Evolutionary conservation across 2,888 invertebrate species (phyloP).

Genomic region (Biston betularia): DNA sequence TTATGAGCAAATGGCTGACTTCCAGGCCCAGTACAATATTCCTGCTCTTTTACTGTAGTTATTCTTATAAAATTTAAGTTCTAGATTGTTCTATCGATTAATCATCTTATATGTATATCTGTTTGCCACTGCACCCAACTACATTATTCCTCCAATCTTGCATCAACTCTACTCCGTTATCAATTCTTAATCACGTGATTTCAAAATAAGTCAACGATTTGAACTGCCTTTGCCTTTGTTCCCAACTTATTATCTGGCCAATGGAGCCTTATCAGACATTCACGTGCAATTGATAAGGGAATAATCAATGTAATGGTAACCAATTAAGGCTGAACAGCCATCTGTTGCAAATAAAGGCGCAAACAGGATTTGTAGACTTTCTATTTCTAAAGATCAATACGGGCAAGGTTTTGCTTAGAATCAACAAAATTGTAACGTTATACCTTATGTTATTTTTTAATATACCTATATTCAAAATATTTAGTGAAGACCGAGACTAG

Average conservation of each 20-base stretch:
- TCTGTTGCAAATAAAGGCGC: neutral
- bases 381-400: slow-evolving; percentile 8
- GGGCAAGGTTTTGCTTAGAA: slow-evolving; percentile 14
- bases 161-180: neutral
- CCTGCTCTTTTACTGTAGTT: too few relatives aligned
- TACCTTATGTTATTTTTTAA: neutral
- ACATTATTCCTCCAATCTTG: slow-evolving; percentile 3
- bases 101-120: neutral
- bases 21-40: too few relatives aligned
- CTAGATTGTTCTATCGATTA: too few relatives aligned
- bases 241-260: slow-evolving; percentile 1
- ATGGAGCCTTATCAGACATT: slow-evolving; percentile 15
- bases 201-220: slow-evolving; percentile 1
- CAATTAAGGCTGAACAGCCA: neutral
- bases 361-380: slow-evolving; percentile 8
- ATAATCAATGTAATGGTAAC: slow-evolving; percentile 26
- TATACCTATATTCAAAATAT: too few relatives aligned
- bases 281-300: slow-evolving; percentile 19
- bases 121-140: neutral
- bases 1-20: too few relatives aligned
- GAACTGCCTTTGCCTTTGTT: slow-evolving; percentile 12
- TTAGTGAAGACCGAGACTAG: neutral
- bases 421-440: neutral
- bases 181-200: slow-evolving; percentile 10
- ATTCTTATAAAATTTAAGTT: too few relatives aligned